Percentiles rank a stretch among this genome's conserved stretches.
phyloP scores from a whole-genome alignment of 2,888 invertebrate genomes.

The Eristalis arbustorum region DNA sequence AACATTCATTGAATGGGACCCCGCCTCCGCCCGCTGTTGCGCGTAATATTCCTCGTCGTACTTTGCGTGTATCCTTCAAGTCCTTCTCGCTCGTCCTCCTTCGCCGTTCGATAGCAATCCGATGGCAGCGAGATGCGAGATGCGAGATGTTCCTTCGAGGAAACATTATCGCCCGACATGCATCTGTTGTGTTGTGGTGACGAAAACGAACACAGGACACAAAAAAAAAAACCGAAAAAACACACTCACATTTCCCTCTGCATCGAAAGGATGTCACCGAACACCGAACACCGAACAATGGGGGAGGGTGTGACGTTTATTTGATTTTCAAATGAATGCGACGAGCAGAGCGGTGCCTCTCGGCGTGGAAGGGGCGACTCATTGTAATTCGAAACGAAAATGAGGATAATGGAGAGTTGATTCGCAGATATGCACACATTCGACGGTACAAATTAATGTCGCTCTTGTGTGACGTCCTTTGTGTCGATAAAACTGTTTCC shows the following conservation, averaged over 20 bases:
- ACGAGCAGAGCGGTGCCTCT: constrained; percentile 17
- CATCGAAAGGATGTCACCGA: constrained; percentile 29
- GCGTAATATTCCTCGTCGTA: constrained; percentile 17
- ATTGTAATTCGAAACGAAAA: constrained; percentile 62
- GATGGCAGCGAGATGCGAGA: background rate
- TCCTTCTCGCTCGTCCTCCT: background rate
- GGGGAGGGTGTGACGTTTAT: constrained; percentile 65
- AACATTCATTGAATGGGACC: constrained; percentile 60
- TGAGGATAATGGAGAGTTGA: constrained; percentile 52
- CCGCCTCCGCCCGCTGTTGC: constrained; percentile 42
- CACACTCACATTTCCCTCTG: background rate
- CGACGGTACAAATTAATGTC: constrained; percentile 39
- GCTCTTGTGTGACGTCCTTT: constrained; percentile 9
- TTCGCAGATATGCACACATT: constrained; percentile 35
- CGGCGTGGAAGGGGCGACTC: background rate
- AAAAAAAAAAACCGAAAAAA: background rate
- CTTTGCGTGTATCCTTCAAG: constrained; percentile 2
- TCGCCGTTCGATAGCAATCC: constrained; percentile 46
- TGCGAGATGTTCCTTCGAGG: constrained; percentile 15
- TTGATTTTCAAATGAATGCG: constrained; percentile 66
- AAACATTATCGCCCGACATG: constrained; percentile 56
- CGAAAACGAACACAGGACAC: constrained; percentile 26
- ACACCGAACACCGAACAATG: constrained; percentile 33
- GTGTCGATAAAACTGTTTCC: constrained; percentile 59
- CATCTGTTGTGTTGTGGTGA: constrained; percentile 69